A percentile compares a stretch with the other conserved stretches of the same genome.
Evolutionary conservation across 2,797 vertebrate genomes (phyloP).

Genomic region (Atherinosoma microstoma): DNA sequence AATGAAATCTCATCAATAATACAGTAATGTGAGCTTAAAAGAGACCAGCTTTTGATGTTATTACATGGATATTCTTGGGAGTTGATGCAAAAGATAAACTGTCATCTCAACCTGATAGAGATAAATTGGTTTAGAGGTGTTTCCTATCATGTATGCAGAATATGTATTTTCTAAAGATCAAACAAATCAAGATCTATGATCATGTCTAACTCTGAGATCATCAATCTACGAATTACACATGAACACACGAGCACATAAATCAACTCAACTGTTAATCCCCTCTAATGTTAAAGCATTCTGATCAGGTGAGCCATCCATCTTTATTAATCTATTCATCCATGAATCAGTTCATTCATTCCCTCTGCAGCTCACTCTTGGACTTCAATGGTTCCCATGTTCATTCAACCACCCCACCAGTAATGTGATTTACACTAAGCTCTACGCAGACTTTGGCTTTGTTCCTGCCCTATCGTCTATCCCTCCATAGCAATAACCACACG

Average conservation of each 20-base stretch:
- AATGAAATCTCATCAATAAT: constrained; percentile 32
- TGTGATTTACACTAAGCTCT: constrained; percentile 37
- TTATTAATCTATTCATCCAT: too few species aligned
- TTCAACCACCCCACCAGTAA: constrained; percentile 41
- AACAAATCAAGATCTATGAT: constrained; percentile 30
- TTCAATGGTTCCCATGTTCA: constrained; percentile 52
- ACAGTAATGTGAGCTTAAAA: constrained; percentile 24
- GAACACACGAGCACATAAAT: neutral
- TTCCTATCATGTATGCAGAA: constrained; percentile 17
- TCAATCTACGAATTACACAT: constrained; percentile 14
- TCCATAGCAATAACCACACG: neutral
- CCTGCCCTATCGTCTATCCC: constrained; percentile 3
- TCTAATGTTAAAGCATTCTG: constrained; percentile 43
- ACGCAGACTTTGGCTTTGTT: constrained; percentile 6
- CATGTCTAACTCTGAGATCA: too few species aligned
- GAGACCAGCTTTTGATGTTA: constrained; percentile 29
- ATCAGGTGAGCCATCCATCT: constrained; percentile 34
- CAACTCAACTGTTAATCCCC: neutral
- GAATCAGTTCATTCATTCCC: constrained; percentile 48
- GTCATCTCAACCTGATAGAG: constrained; percentile 1
- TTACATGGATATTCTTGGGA: constrained; percentile 33
- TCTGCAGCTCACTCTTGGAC: constrained; percentile 33
- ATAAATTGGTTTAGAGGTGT: constrained; percentile 23
- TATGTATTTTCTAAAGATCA: constrained; percentile 20
- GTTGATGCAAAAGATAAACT: constrained; percentile 5